Evolutionary conservation across 2,888 invertebrate species (phyloP), one percentile per base, ranked within the genome.

Genomic region (Acanthococcus lagerstroemiae): DNA sequence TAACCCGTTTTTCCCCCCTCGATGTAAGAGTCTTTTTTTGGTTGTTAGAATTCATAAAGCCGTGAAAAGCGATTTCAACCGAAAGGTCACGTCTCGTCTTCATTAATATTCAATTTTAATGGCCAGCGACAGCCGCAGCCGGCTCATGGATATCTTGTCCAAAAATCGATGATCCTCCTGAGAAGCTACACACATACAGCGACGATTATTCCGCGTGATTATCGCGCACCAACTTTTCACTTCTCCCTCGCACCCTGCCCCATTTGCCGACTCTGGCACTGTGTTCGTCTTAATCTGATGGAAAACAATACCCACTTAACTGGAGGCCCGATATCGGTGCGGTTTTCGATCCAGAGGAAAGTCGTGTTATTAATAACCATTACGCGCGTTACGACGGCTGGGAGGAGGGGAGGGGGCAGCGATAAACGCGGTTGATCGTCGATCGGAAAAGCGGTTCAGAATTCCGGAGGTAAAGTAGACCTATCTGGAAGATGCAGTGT

Each of bases 321-420:
- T 5, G 5, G 15, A 24, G 2, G 52, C 22, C 15, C 9, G 21
- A 15, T 22, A 22, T 5, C 15, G 5, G 19, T 22, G 22, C 15
- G 12, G 48, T 17, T 24, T 21, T 52, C 52, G 52, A 52, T 52
- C 6, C 21, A 52, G 52, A n/a, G n/a, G 24, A 52, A 48, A 52
- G 24, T 52, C 52, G 52, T 52, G 19, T 52, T 52, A 52, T 52
- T 52, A 52, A 52, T 52, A 52, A 52, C 52, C 52, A 52, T 52
- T 52, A 52, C 52, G 7, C 24, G 52, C 1, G 21, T n/a, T 37
- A 45, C 46, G 19, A n/a, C n/a, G n/a, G n/a, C n/a, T n/a, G n/a
- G n/a, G n/a, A n/a, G n/a, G n/a, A n/a, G n/a, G n/a, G n/a, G n/a
- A n/a, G n/a, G n/a, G n/a, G n/a, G n/a, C n/a, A n/a, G n/a, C n/a